Conservation (phyloP, 2,888 invertebrate genomes). For the Coenonympha glycerion region DNA sequence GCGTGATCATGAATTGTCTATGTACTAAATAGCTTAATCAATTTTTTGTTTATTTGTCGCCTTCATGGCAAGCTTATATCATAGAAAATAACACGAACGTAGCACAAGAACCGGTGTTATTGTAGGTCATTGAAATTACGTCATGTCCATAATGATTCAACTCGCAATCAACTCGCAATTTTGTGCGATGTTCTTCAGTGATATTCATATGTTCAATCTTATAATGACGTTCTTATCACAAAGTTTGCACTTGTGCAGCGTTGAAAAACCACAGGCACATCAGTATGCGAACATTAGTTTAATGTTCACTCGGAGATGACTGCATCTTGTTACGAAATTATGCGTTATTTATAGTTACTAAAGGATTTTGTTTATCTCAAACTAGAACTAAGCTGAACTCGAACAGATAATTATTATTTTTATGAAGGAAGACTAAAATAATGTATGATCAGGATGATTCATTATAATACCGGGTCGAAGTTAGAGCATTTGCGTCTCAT, state of each 20-base stretch:
- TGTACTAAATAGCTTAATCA: too few relatives aligned
- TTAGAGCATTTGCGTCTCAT: too few relatives aligned
- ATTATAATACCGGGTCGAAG: too few relatives aligned
- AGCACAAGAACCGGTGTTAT: slow-evolving; percentile 43
- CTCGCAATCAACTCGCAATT: slow-evolving; percentile 38
- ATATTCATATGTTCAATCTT: slow-evolving; percentile 12
- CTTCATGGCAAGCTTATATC: too few relatives aligned
- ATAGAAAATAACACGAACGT: not conserved
- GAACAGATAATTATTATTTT: too few relatives aligned
- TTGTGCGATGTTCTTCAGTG: slow-evolving; percentile 36
- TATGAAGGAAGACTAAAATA: too few relatives aligned
- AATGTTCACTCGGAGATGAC: not conserved
- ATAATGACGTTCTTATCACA: slow-evolving; percentile 9
- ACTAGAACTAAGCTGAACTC: too few relatives aligned
- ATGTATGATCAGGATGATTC: too few relatives aligned
- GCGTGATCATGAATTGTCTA: too few relatives aligned
- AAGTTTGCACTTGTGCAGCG: not conserved
- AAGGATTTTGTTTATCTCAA: too few relatives aligned
- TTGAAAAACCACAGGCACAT: not conserved
- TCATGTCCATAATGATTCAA: slow-evolving; percentile 58
- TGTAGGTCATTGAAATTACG: slow-evolving; percentile 59
- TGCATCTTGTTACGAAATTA: not conserved
- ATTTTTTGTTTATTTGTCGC: too few relatives aligned
- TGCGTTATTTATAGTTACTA: not conserved
- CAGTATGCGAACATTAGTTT: slow-evolving; percentile 2